Evolutionary conservation across 2,888 invertebrate species (phyloP), one percentile per base, ranked within the genome.

Genomic region (Drosophila nr. perissopoda): DNA sequence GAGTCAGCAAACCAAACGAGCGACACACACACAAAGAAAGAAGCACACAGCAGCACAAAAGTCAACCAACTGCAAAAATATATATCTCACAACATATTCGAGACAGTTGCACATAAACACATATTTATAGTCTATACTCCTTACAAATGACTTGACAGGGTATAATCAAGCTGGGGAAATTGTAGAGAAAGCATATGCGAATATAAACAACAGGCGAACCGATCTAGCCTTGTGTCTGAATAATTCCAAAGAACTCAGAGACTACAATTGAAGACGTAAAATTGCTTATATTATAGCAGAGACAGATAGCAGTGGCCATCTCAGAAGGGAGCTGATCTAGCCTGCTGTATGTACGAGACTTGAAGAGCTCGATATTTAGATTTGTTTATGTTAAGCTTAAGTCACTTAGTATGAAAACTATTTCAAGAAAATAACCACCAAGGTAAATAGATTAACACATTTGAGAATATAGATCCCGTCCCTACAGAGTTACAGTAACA

Each of bases 11-110:
- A 80, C 62, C 88, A 85, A 76, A 85, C 77, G 80, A 82, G 77
- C 66, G 58, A 57, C 85, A 67, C 45, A 25, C 48, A 61, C 34
- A 59, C n/a, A n/a, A 13, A 67, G 36, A 63, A 58, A 78, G 76
- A 57, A 2, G 77, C 49, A 18, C 7, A 11, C 6, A 56, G 49
- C 61, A 52, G 54, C 68, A 75, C 63, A 76, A 80, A 75, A 89
- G 88, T 86, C 85, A 86, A 70, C 85, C 85, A 89, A 87, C 85
- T 89, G 88, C 76, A 71, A 84, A 89, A 87, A 84, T 80, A 89
- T 83, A 89, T 86, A 80, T 83, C 64, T 74, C 83, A 67, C 67
- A 73, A 78, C 72, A 69, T 67, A 73, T 65, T 61, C 40, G 25
- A 48, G 51, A 29, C 60, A 48, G n/a, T 56, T 33, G 38, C n/a